Evolutionary conservation across 2,113 vertebrate species (phyloP).

Genomic region (Neodontobutis hainanensis): DNA sequence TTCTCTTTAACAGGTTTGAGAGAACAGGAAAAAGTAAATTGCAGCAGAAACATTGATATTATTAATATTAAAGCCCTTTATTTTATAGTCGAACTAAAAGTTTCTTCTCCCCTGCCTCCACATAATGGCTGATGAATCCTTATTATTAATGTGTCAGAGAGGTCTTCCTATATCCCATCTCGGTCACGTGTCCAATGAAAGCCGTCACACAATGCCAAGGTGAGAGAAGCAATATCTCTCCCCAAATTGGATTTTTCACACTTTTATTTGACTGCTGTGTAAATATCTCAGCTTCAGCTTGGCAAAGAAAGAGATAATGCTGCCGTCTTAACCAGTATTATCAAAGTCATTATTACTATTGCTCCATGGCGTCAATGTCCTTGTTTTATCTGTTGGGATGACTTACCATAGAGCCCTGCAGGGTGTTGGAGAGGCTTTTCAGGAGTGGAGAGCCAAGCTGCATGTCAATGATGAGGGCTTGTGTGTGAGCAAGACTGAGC

Average conservation of each 20-base stretch:
- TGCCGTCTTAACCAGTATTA: slow-evolving; percentile 15
- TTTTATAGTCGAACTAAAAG: too few relatives aligned
- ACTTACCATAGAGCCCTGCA: slow-evolving; percentile 18
- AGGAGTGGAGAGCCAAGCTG: slow-evolving; percentile 13
- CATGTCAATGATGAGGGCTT: slow-evolving; percentile 41
- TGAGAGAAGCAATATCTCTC: slow-evolving; percentile 22
- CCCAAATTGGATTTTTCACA: slow-evolving; percentile 25
- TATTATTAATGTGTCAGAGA: neutral
- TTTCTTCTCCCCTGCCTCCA: neutral
- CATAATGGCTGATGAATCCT: neutral
- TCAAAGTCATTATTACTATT: slow-evolving; percentile 33
- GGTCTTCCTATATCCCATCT: slow-evolving; percentile 3
- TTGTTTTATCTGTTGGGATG: slow-evolving; percentile 42
- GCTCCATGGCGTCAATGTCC: slow-evolving; percentile 8
- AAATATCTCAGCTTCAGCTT: slow-evolving; percentile 27
- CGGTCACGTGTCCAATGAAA: slow-evolving; percentile 15
- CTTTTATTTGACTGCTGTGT: slow-evolving; percentile 21
- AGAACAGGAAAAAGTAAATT: neutral
- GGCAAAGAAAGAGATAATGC: slow-evolving; percentile 12
- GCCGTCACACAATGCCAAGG: slow-evolving; percentile 13
- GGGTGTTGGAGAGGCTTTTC: slow-evolving; percentile 36
- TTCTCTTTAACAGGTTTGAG: neutral
- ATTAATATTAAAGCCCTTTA: too few relatives aligned
- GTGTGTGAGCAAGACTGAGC: slow-evolving; percentile 14
- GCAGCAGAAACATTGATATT: neutral